Evolutionary conservation across 2,113 vertebrate species (phyloP).

Genomic region (Heloderma charlesbogerti): DNA sequence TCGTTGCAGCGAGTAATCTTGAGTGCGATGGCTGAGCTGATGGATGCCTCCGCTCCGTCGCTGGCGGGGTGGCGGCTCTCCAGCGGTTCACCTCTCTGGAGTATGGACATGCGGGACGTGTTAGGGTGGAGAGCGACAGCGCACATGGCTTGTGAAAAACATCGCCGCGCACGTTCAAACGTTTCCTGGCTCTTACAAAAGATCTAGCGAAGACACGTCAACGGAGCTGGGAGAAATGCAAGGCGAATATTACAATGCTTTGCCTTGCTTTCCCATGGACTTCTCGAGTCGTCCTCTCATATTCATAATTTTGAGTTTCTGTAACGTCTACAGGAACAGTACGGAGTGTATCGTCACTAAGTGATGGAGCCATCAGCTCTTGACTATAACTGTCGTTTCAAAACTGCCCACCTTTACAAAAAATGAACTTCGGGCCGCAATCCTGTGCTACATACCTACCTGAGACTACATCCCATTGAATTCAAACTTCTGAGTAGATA

Average conservation of each 20-base stretch:
- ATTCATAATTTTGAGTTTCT: neutral
- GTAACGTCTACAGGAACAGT: neutral
- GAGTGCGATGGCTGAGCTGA: neutral
- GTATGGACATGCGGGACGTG: neutral
- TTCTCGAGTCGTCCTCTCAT: neutral
- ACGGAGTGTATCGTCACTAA: neutral
- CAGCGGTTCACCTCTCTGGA: neutral
- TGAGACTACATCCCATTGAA: neutral
- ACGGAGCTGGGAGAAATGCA: neutral
- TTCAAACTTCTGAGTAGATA: too few relatives aligned
- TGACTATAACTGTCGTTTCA: neutral
- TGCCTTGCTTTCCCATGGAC: neutral
- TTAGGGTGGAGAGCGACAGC: neutral
- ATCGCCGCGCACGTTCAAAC: neutral
- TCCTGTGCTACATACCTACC: neutral
- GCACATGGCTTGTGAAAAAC: too few relatives aligned
- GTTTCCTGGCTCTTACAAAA: neutral
- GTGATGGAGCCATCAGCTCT: neutral
- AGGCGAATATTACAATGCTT: neutral
- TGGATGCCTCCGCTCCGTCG: neutral
- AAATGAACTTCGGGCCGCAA: neutral
- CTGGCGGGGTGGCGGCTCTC: neutral
- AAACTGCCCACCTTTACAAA: neutral
- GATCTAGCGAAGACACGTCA: too few relatives aligned
- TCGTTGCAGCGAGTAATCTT: neutral